Percentiles rank a stretch among this genome's conserved stretches.
These are phyloP conservation scores for Poeciliopsis infans DNA, from an alignment of 2,797 vertebrate genomes.

Conservation along the genomic window DNA sequence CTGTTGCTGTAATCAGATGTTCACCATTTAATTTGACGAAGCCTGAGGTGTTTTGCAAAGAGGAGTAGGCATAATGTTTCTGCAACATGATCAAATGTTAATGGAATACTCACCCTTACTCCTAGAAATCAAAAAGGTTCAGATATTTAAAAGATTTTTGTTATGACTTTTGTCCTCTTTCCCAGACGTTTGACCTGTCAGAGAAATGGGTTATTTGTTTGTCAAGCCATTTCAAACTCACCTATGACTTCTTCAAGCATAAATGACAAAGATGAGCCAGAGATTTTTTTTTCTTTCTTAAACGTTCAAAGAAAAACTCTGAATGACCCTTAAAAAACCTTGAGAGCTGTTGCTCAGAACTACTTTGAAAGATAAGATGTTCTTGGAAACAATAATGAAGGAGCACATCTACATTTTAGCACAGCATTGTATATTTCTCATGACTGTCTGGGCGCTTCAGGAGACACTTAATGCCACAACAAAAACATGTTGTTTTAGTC, in stretches of 20 bases:
- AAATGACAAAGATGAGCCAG: background rate
- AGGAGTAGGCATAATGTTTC: background rate
- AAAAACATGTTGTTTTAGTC: constrained; percentile 10
- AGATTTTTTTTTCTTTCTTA: background rate
- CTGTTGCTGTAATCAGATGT: background rate
- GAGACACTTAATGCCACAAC: constrained; percentile 20
- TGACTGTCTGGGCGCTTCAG: constrained; percentile 2
- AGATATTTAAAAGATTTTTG: background rate
- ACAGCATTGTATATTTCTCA: background rate
- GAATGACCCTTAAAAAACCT: background rate
- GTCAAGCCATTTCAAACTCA: background rate
- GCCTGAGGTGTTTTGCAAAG: background rate
- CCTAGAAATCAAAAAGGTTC: background rate
- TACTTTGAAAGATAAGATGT: background rate
- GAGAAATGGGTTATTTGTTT: background rate
- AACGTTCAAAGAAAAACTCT: background rate
- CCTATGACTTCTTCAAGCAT: background rate
- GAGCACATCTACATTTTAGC: background rate
- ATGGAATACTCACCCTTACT: background rate
- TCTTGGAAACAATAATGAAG: background rate
- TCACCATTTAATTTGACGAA: background rate
- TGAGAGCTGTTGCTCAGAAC: background rate
- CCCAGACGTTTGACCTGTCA: background rate
- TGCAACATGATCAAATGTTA: too few relatives aligned
- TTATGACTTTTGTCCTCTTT: background rate